Evolutionary conservation across 2,888 invertebrate genomes (phyloP), one percentile per base, ranked within the genome.

Genomic region (Hypercompe scribonia): DNA sequence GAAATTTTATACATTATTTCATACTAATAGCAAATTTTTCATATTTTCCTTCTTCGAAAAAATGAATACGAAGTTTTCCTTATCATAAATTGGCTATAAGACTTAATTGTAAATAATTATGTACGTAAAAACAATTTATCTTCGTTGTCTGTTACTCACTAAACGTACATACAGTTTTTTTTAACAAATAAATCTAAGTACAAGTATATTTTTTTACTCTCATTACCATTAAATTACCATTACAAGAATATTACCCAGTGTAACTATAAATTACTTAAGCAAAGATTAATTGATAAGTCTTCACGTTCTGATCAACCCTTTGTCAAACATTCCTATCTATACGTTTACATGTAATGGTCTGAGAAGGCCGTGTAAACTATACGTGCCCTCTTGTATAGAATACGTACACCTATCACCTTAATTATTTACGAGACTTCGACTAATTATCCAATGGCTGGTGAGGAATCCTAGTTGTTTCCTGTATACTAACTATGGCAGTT

Each of bases 291-390:
- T 31, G 61, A 65, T 36, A 36, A 54, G 24, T 54, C 15, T 33
- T 34, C 63, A 77, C 73, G 70, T 78, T 78, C 42, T 70, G 71
- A 77, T 36, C 84, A 86, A 70, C 86, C 89, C 86, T 88, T 81
- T 74, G 80, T 80, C 84, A 84, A 74, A 78, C 80, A 78, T 82
- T 85, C 84, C 80, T 81, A 84, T 84, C 85, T 84, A 87, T 87
- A 89, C 90, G 90, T 92, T 93, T 84, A 81, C 88, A 86, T 81
- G 88, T 91, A 93, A 93, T 94, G 90, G 87, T 77, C 89, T 88
- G 94, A 89, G 94, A 94, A 94, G 94, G 92, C 88, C 90, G 90
- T 93, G 94, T 89, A 93, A 94, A 94, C 90, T 84, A 80, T 86
- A 84, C 87, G 82, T 86, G 90, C 86, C 86, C 90, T 87, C 92